Percentiles rank a stretch among this genome's conserved stretches.
phyloP scores from a whole-genome alignment of 2,888 invertebrate genomes.

The Cistogaster globosa region DNA sequence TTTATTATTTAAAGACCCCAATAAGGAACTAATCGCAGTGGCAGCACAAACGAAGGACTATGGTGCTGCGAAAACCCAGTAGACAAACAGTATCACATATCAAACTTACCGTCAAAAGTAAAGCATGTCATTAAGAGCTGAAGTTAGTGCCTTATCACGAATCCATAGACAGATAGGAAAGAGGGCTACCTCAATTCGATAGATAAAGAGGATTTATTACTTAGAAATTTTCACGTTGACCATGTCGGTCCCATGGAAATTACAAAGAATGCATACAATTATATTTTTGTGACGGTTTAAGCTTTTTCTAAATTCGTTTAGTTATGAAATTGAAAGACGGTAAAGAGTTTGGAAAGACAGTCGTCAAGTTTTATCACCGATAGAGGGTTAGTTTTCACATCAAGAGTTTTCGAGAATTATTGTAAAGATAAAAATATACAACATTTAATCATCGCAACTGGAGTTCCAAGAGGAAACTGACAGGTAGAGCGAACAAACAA shows the following conservation, averaged over 20 bases:
- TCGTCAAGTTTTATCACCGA: slow-evolving; percentile 27
- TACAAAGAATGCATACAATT: slow-evolving; percentile 19
- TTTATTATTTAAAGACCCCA: slow-evolving; percentile 37
- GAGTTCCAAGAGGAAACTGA: slow-evolving; percentile 65
- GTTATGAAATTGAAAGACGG: slow-evolving; percentile 6
- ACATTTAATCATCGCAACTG: slow-evolving; percentile 52
- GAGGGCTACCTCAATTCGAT: slow-evolving; percentile 29
- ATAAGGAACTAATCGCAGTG: no score
- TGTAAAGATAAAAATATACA: slow-evolving; percentile 31
- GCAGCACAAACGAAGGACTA: no score
- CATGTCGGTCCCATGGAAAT: slow-evolving; percentile 43
- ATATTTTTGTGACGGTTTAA: no score
- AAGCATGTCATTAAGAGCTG: not conserved
- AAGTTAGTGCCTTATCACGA: slow-evolving; percentile 32
- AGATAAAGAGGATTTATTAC: slow-evolving; percentile 19
- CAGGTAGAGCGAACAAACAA: slow-evolving; percentile 69
- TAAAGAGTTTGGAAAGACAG: slow-evolving; percentile 16
- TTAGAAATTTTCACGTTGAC: slow-evolving; percentile 29
- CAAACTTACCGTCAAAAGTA: not conserved
- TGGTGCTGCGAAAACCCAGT: not conserved
- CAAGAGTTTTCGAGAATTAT: slow-evolving; percentile 49
- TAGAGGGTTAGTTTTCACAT: slow-evolving; percentile 53
- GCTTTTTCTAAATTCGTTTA: slow-evolving; percentile 48
- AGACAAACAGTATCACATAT: not conserved
- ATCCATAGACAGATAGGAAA: slow-evolving; percentile 22